Conservation (phyloP, 1,140 invertebrate genomes). For the Leptopilina clavipes region DNA sequence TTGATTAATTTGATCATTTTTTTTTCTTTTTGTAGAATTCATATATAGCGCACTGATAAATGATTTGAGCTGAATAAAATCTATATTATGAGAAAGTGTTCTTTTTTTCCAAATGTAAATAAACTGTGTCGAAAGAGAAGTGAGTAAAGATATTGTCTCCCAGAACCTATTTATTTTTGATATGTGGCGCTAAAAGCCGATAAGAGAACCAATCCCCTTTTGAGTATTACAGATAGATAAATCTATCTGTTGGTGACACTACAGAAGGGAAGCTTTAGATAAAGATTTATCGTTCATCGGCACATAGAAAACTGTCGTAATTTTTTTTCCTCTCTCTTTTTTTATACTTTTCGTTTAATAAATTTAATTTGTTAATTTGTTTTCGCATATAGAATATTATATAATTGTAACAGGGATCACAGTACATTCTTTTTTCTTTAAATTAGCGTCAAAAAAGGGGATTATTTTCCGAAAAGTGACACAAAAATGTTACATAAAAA, state of each 20-base stretch:
- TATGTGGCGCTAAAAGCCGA: slow-evolving; percentile 5
- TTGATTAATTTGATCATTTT: no score
- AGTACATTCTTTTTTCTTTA: no score
- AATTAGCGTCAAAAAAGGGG: no score
- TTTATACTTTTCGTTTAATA: background rate
- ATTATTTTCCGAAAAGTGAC: no score
- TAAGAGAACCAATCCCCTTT: slow-evolving; percentile 11
- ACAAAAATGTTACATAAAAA: no score
- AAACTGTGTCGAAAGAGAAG: slow-evolving; percentile 10
- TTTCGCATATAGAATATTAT: background rate
- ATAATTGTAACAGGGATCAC: no score
- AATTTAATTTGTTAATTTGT: background rate
- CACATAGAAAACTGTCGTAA: slow-evolving; percentile 16
- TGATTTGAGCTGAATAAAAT: no score
- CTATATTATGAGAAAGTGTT: no score
- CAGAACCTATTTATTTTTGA: background rate
- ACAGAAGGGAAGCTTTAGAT: slow-evolving; percentile 5
- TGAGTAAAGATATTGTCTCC: background rate
- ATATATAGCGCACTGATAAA: no score
- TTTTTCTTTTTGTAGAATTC: no score
- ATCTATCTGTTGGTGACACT: slow-evolving; percentile 15
- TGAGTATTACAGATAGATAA: background rate
- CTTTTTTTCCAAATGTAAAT: background rate
- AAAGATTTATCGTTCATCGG: slow-evolving; percentile 6
- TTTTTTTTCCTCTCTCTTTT: background rate